These are phyloP conservation scores for Abscondita cerata DNA, from an alignment of 2,888 invertebrate genomes.

Conservation along the genomic window DNA sequence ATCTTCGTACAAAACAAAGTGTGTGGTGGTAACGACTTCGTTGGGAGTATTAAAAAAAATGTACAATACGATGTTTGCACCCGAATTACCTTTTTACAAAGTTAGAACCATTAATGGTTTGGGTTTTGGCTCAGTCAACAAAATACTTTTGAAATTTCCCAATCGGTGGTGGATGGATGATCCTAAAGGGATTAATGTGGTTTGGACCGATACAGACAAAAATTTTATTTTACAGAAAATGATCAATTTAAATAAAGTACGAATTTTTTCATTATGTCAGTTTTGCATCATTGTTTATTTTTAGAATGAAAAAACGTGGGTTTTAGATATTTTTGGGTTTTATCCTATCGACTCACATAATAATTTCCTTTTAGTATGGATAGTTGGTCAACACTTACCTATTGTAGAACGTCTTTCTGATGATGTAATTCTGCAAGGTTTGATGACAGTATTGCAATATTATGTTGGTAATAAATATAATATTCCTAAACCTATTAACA, in stretches of 20 bases:
- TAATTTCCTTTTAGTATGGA: slow-evolving; percentile 72
- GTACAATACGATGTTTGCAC: slow-evolving; percentile 62
- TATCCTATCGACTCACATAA: slow-evolving; percentile 70
- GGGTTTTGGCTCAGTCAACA: slow-evolving; percentile 71
- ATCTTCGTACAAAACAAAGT: slow-evolving; percentile 62
- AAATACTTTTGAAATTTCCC: slow-evolving; percentile 71
- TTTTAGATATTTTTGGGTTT: slow-evolving; percentile 71
- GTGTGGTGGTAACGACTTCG: slow-evolving; percentile 73
- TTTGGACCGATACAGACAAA: slow-evolving; percentile 65
- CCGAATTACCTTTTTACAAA: slow-evolving; percentile 64
- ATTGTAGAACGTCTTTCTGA: slow-evolving; percentile 68
- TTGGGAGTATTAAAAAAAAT: slow-evolving; percentile 72
- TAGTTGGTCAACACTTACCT: slow-evolving; percentile 68
- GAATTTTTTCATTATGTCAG: neutral
- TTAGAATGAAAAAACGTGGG: slow-evolving; percentile 63
- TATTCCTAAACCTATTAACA: slow-evolving; percentile 59
- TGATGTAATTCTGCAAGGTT: slow-evolving; percentile 62
- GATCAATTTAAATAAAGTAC: slow-evolving; percentile 45
- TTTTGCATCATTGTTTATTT: slow-evolving; percentile 28
- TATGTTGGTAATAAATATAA: slow-evolving; percentile 62
- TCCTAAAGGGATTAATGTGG: slow-evolving; percentile 62
- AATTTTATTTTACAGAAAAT: slow-evolving; percentile 47
- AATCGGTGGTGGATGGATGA: slow-evolving; percentile 69
- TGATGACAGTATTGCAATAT: slow-evolving; percentile 61
- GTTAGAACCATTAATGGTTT: slow-evolving; percentile 64